Evolutionary conservation across 2,113 vertebrate genomes (phyloP).

Genomic region (Pseudonaja textilis): DNA sequence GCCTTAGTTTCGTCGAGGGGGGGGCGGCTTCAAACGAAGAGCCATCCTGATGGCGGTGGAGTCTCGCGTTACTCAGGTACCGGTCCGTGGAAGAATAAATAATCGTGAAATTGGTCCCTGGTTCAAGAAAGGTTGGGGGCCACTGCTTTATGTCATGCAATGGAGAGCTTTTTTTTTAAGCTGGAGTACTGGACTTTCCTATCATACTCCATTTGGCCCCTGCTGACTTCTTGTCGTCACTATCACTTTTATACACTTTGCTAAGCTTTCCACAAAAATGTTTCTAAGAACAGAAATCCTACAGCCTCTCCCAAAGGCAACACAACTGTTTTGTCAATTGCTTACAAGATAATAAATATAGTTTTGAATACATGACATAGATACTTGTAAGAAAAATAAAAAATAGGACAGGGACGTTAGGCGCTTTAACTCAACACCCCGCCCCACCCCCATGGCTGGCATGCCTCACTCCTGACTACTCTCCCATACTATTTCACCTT

Average conservation of each 20-base stretch:
- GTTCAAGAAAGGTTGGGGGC: too few species aligned
- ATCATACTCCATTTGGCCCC: neutral
- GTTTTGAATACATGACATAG: too few species aligned
- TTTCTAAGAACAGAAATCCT: neutral
- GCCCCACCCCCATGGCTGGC: neutral
- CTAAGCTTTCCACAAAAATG: neutral
- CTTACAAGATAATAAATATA: too few species aligned
- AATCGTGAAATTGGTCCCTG: too few species aligned
- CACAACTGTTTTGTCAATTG: neutral
- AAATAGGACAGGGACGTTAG: too few species aligned
- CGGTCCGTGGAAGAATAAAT: too few species aligned
- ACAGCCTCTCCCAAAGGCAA: neutral
- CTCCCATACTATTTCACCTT: neutral
- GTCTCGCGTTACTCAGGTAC: too few species aligned
- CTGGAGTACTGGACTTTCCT: neutral
- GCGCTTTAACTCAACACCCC: neutral
- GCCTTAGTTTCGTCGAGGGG: too few species aligned
- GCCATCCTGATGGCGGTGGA: too few species aligned
- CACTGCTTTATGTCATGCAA: neutral
- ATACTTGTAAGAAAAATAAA: too few species aligned
- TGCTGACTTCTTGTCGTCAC: neutral
- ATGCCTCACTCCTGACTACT: neutral
- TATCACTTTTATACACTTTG: neutral
- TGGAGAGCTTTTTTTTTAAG: neutral
- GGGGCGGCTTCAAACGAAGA: too few species aligned